phyloP scores from a whole-genome alignment of 1,140 invertebrate genomes.

The Ditylenchus dipsaci region DNA sequence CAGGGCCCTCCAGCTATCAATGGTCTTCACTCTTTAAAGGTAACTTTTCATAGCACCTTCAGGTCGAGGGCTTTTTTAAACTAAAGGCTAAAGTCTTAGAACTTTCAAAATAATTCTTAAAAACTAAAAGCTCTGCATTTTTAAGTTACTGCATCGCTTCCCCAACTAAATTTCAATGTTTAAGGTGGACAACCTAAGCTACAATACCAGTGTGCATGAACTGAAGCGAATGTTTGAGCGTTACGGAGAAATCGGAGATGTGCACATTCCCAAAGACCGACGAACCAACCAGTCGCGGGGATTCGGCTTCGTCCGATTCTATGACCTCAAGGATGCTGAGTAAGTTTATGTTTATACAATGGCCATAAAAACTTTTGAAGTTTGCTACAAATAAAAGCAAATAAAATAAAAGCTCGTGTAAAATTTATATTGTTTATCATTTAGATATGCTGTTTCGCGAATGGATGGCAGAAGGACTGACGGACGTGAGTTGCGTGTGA shows the following conservation, averaged over 20 bases:
- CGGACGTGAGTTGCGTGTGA: conserved; percentile 30
- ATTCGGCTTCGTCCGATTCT: conserved; percentile 35
- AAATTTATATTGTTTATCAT: background rate
- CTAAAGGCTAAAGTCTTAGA: conserved; percentile 1
- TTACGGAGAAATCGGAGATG: conserved; percentile 38
- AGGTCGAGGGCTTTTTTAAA: too few species aligned
- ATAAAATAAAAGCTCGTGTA: too few species aligned
- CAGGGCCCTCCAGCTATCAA: conserved; percentile 13
- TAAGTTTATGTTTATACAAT: too few species aligned
- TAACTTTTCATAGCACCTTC: background rate
- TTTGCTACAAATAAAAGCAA: too few species aligned
- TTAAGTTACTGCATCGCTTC: background rate
- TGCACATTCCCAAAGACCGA: conserved; percentile 32
- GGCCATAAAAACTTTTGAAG: background rate
- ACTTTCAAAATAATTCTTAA: background rate
- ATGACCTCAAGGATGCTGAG: conserved; percentile 26
- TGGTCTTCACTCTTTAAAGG: conserved; percentile 28
- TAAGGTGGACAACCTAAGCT: conserved; percentile 26
- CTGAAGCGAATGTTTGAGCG: conserved; percentile 34
- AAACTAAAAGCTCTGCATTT: background rate
- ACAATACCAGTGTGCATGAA: conserved; percentile 29
- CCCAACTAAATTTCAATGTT: background rate
- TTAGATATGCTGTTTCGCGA: conserved; percentile 21
- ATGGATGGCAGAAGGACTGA: conserved; percentile 20
- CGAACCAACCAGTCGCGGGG: conserved; percentile 22